phyloP scores from a whole-genome alignment of 2,113 vertebrate genomes.

The Riparia riparia region DNA sequence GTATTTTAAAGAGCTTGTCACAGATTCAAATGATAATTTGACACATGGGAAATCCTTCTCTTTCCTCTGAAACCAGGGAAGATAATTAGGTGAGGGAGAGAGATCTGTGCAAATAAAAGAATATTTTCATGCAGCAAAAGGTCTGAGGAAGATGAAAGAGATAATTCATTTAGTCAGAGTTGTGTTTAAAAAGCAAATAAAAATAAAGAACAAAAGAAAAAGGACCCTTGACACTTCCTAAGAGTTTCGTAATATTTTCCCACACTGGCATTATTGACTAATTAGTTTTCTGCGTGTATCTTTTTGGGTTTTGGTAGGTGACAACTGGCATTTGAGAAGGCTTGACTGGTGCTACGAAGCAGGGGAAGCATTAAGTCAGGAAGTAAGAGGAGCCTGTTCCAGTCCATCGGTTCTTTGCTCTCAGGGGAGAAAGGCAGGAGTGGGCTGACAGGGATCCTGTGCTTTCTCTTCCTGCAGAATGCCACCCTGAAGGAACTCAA shows the following conservation, averaged over 20 bases:
- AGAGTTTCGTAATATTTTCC: background rate
- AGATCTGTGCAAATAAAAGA: background rate
- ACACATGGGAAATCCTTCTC: background rate
- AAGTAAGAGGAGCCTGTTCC: background rate
- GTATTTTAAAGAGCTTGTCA: background rate
- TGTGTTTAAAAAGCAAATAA: background rate
- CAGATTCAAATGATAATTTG: background rate
- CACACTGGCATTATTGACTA: background rate
- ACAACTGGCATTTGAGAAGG: slow-evolving; percentile 69
- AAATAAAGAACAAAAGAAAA: background rate
- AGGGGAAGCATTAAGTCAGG: slow-evolving; percentile 29
- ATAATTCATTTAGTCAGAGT: background rate
- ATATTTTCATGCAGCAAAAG: background rate
- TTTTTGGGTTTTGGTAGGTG: slow-evolving; percentile 59
- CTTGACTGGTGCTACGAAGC: slow-evolving; percentile 44
- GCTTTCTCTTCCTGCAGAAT: slow-evolving; percentile 75
- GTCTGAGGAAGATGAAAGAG: background rate
- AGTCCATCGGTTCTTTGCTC: background rate
- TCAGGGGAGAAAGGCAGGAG: background rate
- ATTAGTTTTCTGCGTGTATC: background rate
- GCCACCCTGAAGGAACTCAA: slow-evolving; percentile 86
- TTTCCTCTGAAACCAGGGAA: background rate
- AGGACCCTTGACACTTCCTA: background rate
- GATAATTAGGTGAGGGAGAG: background rate
- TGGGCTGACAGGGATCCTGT: background rate